Evolutionary conservation across 2,113 vertebrate genomes (phyloP).

Genomic region (Corvus hawaiiensis): DNA sequence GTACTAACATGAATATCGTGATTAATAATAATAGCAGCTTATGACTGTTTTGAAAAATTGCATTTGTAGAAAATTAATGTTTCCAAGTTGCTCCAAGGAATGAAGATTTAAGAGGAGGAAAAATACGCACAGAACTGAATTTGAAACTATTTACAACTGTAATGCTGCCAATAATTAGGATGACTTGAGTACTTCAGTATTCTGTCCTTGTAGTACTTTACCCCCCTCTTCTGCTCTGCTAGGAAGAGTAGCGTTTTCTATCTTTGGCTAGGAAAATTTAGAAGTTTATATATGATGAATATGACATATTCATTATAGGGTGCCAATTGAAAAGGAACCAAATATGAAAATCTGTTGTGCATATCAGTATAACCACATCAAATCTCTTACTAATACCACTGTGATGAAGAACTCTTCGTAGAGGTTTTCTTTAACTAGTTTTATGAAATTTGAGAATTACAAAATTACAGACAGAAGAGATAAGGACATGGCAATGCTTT

Average conservation of each 20-base stretch:
- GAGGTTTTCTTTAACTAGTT: not conserved
- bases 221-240: not conserved
- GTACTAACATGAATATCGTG: not conserved
- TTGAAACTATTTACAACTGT: conserved; percentile 10
- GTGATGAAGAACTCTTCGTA: not conserved
- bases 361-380: not conserved
- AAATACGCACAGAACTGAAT: not conserved
- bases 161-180: conserved; percentile 6
- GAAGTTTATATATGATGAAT: conserved; percentile 6
- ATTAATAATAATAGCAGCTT: conserved; percentile 48
- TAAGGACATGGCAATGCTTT: not conserved
- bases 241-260: not conserved
- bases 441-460: not conserved
- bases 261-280: conserved; percentile 12
- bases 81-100: conserved; percentile 4
- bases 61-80: conserved; percentile 23
- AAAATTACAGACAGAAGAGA: not conserved
- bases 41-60: conserved; percentile 43
- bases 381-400: not conserved
- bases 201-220: not conserved
- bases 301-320: not conserved
- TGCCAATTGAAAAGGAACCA: conserved; percentile 12
- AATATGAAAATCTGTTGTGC: conserved; percentile 36
- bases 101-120: conserved; percentile 3
- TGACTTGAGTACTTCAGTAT: not conserved